These are phyloP conservation scores for Hippocampus zosterae DNA, from an alignment of 2,113 vertebrate genomes.

Conservation along the genomic window DNA sequence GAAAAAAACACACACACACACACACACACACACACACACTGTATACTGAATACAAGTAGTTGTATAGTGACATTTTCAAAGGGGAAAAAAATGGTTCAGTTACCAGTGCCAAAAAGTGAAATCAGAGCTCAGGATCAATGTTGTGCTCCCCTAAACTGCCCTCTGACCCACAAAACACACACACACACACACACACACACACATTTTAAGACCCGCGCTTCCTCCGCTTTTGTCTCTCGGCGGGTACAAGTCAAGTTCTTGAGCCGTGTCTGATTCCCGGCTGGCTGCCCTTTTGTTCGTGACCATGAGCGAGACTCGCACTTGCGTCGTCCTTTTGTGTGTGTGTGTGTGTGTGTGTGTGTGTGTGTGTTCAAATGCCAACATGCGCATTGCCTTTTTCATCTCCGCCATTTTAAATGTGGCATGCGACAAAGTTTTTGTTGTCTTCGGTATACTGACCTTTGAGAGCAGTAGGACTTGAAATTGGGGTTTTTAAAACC, in stretches of 20 bases:
- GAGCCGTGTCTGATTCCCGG: constrained; percentile 61
- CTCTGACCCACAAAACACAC: not conserved
- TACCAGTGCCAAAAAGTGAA: not conserved
- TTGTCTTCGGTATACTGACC: too few relatives aligned
- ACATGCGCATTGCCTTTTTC: too few relatives aligned
- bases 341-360: constrained; percentile 15
- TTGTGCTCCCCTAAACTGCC: not conserved
- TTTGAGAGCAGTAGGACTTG: too few relatives aligned
- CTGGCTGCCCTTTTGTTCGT: constrained; percentile 61
- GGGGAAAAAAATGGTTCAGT: not conserved
- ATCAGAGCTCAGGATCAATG: not conserved
- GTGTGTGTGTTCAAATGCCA: too few relatives aligned
- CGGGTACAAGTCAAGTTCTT: constrained; percentile 69
- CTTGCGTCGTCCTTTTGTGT: constrained; percentile 32
- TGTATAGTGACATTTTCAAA: not conserved
- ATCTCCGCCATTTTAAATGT: too few relatives aligned
- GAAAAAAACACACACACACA: too few relatives aligned
- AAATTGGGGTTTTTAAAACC: too few relatives aligned
- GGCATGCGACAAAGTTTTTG: too few relatives aligned
- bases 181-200: not conserved
- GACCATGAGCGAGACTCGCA: constrained; percentile 57
- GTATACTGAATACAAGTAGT: too few relatives aligned
- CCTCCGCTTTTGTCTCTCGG: constrained; percentile 42
- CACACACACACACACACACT: too few relatives aligned
- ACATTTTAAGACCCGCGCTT: not conserved